Base-by-base conservation (phyloP, 2,113 vertebrate species). In the Festucalex cinctus region DNA sequence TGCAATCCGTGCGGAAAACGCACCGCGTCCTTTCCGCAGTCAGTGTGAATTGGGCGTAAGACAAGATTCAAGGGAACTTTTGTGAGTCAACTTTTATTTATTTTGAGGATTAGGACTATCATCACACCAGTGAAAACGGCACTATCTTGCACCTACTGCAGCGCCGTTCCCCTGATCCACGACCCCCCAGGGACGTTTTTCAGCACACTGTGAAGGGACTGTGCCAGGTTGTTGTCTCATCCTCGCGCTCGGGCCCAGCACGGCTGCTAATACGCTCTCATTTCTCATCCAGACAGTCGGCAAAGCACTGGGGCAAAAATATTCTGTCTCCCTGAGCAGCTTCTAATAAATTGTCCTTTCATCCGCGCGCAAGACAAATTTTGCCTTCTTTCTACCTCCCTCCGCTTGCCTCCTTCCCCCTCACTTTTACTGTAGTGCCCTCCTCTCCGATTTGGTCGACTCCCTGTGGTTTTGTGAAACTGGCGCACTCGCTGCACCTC, bases 281-380 rank as follows among this genome's bases (percentile, higher is more conserved):
- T 94, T 92, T 86, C 92, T 96, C 94, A 95, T 94, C 89, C 89
- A 89, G 93, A 95, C 94, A 93, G 91, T 90, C 90, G 87, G 84
- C 83, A 93, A 92, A 92, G 91, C 91, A 93, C 93, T 89, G 90
- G 91, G 92, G 93, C 93, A 94, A 93, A 57, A 94, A 92, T 94
- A 93, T 88, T 91, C 93, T 93, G 92, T 94, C 94, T 95, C 90
- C 93, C 88, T 88, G 92, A 95, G 93, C 90, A 93, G 89, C 91
- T 71, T 59, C 91, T 96, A 95, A 96, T 95, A 95, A 95, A 97
- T 95, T 95, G 94, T 91, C 92, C 94, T 93, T 94, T 94, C 94
- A 93, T 93, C 85, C 86, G 87, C 78, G 88, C 86, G 82, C 85
- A 92, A 95, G 94, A 95, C 90, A 94, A 88, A 92, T 95, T 95